phyloP scores from a whole-genome alignment of 2,797 vertebrate genomes.

The Erethizon dorsatum region DNA sequence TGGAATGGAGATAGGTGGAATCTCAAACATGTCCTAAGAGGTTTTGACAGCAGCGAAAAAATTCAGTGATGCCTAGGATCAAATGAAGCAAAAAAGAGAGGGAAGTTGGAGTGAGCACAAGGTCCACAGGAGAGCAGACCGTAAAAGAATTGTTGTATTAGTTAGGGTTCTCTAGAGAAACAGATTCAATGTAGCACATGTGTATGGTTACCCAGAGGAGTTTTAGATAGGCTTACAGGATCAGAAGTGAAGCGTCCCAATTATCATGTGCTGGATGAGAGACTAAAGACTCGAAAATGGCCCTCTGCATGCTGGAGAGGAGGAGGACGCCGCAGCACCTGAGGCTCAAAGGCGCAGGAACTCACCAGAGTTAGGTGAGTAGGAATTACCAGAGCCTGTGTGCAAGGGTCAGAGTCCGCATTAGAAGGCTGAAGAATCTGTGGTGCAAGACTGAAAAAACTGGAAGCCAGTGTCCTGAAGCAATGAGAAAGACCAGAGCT shows the following conservation, averaged over 20 bases:
- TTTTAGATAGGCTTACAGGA: background rate
- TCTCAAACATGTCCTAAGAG: background rate
- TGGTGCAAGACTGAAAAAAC: background rate
- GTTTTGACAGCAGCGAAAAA: background rate
- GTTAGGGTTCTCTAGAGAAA: background rate
- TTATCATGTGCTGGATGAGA: background rate
- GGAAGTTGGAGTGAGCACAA: background rate
- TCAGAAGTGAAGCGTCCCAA: background rate
- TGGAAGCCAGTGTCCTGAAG: background rate
- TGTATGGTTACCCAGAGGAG: background rate
- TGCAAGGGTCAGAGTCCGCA: background rate
- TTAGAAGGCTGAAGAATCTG: background rate
- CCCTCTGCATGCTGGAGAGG: background rate
- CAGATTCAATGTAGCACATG: background rate
- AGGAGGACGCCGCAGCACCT: background rate
- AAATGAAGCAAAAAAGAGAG: background rate
- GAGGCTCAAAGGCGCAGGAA: background rate
- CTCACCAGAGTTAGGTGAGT: background rate
- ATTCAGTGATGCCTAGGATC: background rate
- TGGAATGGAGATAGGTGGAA: background rate
- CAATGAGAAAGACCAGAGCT: no score
- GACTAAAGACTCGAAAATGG: background rate
- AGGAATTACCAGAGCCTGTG: background rate
- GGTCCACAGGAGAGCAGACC: background rate
- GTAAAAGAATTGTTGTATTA: background rate